A percentile compares a stretch with the other conserved stretches of the same genome.
Evolutionary conservation across 2,888 invertebrate species (phyloP).

Genomic region (Parnassius mnemosyne): DNA sequence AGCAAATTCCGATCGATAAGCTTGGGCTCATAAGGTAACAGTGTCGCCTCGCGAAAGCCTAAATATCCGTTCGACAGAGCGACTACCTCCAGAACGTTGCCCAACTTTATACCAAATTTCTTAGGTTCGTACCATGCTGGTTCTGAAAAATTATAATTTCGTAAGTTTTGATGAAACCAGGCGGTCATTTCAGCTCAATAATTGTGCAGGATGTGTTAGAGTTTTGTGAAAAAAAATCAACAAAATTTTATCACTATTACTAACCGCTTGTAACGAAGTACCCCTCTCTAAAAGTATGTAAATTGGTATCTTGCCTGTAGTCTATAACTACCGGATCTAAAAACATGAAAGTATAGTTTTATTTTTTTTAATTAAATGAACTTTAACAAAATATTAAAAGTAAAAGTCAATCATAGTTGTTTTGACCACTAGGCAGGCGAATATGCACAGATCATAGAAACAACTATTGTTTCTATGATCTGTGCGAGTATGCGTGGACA

Average conservation of each 20-base stretch:
- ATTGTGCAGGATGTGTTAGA: too few species aligned
- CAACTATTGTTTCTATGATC: too few species aligned
- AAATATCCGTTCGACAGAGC: slow-evolving; percentile 76
- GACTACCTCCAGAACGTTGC: slow-evolving; percentile 90
- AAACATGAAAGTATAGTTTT: slow-evolving; percentile 33
- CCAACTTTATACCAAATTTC: slow-evolving; percentile 92
- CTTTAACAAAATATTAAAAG: too few species aligned
- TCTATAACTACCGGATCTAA: slow-evolving; percentile 89
- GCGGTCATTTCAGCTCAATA: too few species aligned
- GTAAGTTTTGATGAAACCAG: too few species aligned
- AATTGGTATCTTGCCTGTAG: slow-evolving; percentile 80
- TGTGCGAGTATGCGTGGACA: too few species aligned
- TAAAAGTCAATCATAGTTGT: too few species aligned
- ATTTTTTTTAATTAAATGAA: too few species aligned
- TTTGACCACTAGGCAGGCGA: too few species aligned
- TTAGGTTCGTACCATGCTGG: slow-evolving; percentile 94
- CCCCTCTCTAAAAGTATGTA: slow-evolving; percentile 84
- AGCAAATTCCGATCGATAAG: slow-evolving; percentile 88
- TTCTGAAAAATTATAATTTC: slow-evolving; percentile 73
- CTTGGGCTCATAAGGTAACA: slow-evolving; percentile 93
- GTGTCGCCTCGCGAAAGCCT: slow-evolving; percentile 89
- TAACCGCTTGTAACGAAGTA: slow-evolving; percentile 89
- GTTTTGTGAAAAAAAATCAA: too few species aligned
- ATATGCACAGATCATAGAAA: too few species aligned
- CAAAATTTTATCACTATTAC: slow-evolving; percentile 24